Evolutionary conservation across 2,888 invertebrate species (phyloP), one percentile per base, ranked within the genome.

Genomic region (Spialia ferax): DNA sequence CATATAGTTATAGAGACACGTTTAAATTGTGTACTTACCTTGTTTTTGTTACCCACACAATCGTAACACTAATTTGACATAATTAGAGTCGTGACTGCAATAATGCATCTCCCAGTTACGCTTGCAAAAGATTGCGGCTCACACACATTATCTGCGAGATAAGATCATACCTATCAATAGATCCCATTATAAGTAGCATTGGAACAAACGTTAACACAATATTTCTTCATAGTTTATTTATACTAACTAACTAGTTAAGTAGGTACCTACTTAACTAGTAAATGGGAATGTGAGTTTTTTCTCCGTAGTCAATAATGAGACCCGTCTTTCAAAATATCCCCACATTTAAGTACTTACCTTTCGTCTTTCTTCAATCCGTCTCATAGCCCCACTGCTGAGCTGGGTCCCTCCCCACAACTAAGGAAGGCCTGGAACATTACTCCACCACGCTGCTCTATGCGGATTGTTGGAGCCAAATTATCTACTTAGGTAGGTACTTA

Each of bases 81-180:
- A 62, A 52, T 52, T 38, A 52, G 18, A 38, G 42, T 13, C 42
- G 23, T 29, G 26, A 62, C 52, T 52, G 35, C 59, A 62, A 62
- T 38, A 38, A 23, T 54, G 35, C 22, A 62, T 52, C 59, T 59
- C 45, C 45, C 20, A 42, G 59, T 23, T 42, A 23, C n/a, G 15
- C 23, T 45, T 23, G 42, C n/a, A 59, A 59, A 42, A 59, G 38
- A 59, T 29, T 23, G 23, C n/a, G 59, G 42, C 23, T 59, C 42
- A 59, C 42, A 59, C 23, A 42, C 42, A 32, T 35, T 26, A 56
- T 64, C 55, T 45, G n/a, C n/a, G 2, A 29, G 63, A 64, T 48
- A 64, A 64, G 52, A 62, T 62, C 52, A 29, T 35, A n/a, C n/a
- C n/a, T n/a, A 62, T 52, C 62, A 48, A 48, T 64, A 45, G 42